Evolutionary conservation across 2,888 invertebrate species (phyloP), one percentile per base, ranked within the genome.

Genomic region (Noctua pronuba): DNA sequence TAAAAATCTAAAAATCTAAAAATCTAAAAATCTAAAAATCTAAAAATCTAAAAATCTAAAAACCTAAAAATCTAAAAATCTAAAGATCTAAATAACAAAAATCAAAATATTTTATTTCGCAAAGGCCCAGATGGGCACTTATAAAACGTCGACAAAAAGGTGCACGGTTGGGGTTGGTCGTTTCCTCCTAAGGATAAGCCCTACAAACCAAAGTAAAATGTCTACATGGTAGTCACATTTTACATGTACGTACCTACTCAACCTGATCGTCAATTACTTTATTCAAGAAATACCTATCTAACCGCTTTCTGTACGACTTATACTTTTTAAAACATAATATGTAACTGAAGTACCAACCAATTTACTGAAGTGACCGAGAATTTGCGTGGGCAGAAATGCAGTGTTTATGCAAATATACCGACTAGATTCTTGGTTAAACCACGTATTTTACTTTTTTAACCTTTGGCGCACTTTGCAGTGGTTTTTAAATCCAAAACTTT

Each of bases 351-450:
- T n/a, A 68, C 24, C 5, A 35, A 52, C 69, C 41, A 75, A 75
- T 80, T 80, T 66, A 35, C 52, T 70, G 66, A 66, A 80, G 75
- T 75, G 70, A 28, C 55, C 64, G 24, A 7, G 74, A 75, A 52
- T 69, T 70, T 38, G 60, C 52, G 70, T 65, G 31, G 75, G 75
- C 66, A n/a, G 52, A 66, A 58, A 35, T 38, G 60, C 67, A 80
- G 52, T 35, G 62, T 24, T 24, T 35, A 77, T 68, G n/a, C 31
- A 77, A 77, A 77, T 77, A 16, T n/a, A 44, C 18, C 13, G 7
- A 38, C 11, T 2, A 31, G 13, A 55, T 38, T 8, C n/a, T 46
- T 8, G 46, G 13, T 46, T 46, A 58, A 77, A 67, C 24, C 46
- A 18, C 0, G 1, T 41, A 58, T 38, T 41, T 49, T 35, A 64